Base-by-base conservation (phyloP, 92 coral and sea anemone species). In the Paramuricea clavata region DNA sequence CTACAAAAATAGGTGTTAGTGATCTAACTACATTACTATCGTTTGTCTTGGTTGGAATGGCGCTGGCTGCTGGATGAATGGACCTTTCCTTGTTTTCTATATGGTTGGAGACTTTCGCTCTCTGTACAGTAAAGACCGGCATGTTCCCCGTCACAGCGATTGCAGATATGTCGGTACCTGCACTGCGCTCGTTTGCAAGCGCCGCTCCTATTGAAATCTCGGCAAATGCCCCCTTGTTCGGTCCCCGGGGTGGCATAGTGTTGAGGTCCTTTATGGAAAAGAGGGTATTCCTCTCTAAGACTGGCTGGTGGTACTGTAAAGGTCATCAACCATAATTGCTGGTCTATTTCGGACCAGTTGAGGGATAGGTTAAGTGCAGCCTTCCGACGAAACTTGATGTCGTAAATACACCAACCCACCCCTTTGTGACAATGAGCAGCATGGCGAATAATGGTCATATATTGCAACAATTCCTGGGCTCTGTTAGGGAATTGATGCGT, bases 181-280 rank as follows among this genome's bases (percentile, higher is more conserved):
- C n/a, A n/a, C n/a, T n/a, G n/a, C n/a, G n/a, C n/a, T n/a, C n/a
- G n/a, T n/a, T n/a, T n/a, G n/a, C n/a, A n/a, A n/a, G n/a, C n/a
- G n/a, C n/a, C n/a, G n/a, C n/a, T 22, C 33, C 30, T 28, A 10
- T 61, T 61, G 69, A 61, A 61, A 3, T 22, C 5, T 0, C 3
- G 1, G 69, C 69, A 61, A 28, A 61, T 22, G 3, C 69, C 26
- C 17, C 3, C 54, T 19, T 19, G 54, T 56, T 6, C 23, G 64
- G 23, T 23, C 64, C 64, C 64, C 5, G 26, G 64, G 60, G 35
- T 34, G 68, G 32, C 52, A 21, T 3, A 32, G 25, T 23, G 56
- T 52, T 78, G 78, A 89, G 92, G 89, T 89, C 92, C 86, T n/a
- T 89, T 62, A 28, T 56, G 0, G 41, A 89, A 79, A 89, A 85